Base-by-base conservation (phyloP, 37 sponge, comb jelly and placozoan genomes). In the Cliona cf. orientalis region DNA sequence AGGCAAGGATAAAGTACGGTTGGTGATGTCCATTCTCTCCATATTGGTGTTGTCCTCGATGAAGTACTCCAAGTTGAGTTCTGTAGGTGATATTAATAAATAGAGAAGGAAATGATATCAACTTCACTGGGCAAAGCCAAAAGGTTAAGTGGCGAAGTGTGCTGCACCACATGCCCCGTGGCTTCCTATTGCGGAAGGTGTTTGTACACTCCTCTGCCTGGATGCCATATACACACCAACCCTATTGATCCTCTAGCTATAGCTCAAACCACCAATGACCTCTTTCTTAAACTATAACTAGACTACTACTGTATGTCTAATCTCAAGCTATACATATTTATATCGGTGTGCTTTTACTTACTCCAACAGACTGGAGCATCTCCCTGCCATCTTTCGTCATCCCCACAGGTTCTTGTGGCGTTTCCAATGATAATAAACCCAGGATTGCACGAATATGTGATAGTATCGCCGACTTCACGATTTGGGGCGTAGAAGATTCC, bases 311-410 rank as follows among this genome's bases (percentile, higher is more conserved):
- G 11, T 49, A 49, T 49, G 55, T 49, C 55, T 49, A 19, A 17
- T n/a, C n/a, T n/a, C n/a, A n/a, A n/a, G n/a, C n/a, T n/a, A n/a
- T n/a, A n/a, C n/a, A n/a, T n/a, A n/a, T n/a, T n/a, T 49, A 49
- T 14, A 49, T 14, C 53, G 14, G 14, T 14, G 14, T 14, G 14
- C 63, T 61, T 61, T 28, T 3, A 84, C 84, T 84, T 67, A 84
- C 84, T 74, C 49, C 66, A 39, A 74, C 84, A 84, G 22, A 58
- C 35, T 2, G 84, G 84, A 36, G 33, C 42, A 1, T 74, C 67
- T 53, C 84, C 84, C 0, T 33, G 4, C 75, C 74, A 75, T n/a
- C 14, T 42, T 2, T 76, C 84, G 34, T 36, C 38, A 4, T 21
- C 35, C 9, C 14, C 3, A 34, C 69, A 75, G 21, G 0, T n/a